A percentile compares a stretch with the other conserved stretches of the same genome.
Conservation (phyloP, 2,888 invertebrate genomes). For the Notocelia uddmanniana region DNA sequence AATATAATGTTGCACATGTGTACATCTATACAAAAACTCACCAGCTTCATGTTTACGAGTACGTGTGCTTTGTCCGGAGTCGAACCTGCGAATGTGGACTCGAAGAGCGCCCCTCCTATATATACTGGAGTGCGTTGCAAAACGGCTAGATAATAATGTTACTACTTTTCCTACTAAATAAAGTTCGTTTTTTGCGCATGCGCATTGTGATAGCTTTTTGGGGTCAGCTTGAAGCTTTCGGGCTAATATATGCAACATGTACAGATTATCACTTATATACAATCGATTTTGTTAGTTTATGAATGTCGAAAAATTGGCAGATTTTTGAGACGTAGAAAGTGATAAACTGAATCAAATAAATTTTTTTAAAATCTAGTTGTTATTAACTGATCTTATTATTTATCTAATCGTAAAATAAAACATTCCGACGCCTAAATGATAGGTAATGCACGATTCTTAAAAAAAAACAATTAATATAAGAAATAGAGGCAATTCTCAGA, state of each 20-base stretch:
- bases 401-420: no score
- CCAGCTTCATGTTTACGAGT: conserved; percentile 74
- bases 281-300: no score
- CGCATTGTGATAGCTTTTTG: conserved; percentile 30
- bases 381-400: no score
- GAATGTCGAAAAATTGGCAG: no score
- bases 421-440: no score
- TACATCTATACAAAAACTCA: conserved; percentile 59
- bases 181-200: conserved; percentile 37
- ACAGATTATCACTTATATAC: neutral
- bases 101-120: conserved; percentile 60
- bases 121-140: conserved; percentile 75
- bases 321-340: no score
- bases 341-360: no score
- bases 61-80: conserved; percentile 69
- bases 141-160: conserved; percentile 75
- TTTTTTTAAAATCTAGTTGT: no score
- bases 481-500: no score
- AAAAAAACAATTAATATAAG: no score
- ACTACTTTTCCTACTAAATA: conserved; percentile 70
- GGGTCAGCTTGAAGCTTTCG: conserved; percentile 29
- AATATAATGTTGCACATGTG: neutral
- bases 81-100: conserved; percentile 72
- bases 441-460: no score
- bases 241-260: neutral